A percentile compares a stretch with the other conserved stretches of the same genome.
These are phyloP conservation scores for Typhlichthys eigenmanni DNA, from an alignment of 2,797 vertebrate species.

Conservation along the genomic window DNA sequence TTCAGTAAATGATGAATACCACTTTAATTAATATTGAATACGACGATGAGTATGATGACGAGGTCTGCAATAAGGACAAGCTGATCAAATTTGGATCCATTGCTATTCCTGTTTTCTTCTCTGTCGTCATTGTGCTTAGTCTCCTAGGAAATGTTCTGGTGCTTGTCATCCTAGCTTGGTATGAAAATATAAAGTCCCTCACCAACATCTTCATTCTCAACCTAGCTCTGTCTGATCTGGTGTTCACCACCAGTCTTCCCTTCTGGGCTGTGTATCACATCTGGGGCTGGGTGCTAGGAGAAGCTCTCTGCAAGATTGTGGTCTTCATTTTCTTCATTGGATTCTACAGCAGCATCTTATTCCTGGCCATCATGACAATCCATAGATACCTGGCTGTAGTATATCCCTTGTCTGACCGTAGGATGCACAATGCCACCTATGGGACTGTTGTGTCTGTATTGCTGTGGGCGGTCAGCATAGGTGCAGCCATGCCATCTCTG, in stretches of 20 bases:
- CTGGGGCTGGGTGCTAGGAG: constrained; percentile 81
- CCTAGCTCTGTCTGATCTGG: constrained; percentile 86
- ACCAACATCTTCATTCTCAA: constrained; percentile 91
- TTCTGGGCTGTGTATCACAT: constrained; percentile 81
- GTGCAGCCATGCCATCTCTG: constrained; percentile 77
- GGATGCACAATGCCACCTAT: constrained; percentile 41
- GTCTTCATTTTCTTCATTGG: constrained; percentile 83
- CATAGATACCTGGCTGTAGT: constrained; percentile 87
- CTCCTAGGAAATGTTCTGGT: constrained; percentile 87
- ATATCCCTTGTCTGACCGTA: constrained; percentile 77
- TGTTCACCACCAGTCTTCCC: constrained; percentile 86
- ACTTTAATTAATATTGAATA: rapidly evolving
- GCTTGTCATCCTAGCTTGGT: constrained; percentile 83
- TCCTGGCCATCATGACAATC: constrained; percentile 86
- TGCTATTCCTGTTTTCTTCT: constrained; percentile 73
- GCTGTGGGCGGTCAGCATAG: constrained; percentile 80
- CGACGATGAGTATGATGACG: neutral
- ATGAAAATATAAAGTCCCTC: constrained; percentile 84
- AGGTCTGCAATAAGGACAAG: constrained; percentile 73
- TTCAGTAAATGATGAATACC: constrained; percentile 28
- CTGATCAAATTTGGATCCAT: constrained; percentile 66
- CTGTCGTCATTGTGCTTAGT: constrained; percentile 80
- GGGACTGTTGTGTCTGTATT: constrained; percentile 54
- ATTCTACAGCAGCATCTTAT: constrained; percentile 89
- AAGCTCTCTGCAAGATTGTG: constrained; percentile 79